A percentile compares a stretch with the other conserved stretches of the same genome.
These are phyloP conservation scores for Bombus pyrosoma DNA, from an alignment of 1,140 invertebrate genomes.

Conservation along the genomic window DNA sequence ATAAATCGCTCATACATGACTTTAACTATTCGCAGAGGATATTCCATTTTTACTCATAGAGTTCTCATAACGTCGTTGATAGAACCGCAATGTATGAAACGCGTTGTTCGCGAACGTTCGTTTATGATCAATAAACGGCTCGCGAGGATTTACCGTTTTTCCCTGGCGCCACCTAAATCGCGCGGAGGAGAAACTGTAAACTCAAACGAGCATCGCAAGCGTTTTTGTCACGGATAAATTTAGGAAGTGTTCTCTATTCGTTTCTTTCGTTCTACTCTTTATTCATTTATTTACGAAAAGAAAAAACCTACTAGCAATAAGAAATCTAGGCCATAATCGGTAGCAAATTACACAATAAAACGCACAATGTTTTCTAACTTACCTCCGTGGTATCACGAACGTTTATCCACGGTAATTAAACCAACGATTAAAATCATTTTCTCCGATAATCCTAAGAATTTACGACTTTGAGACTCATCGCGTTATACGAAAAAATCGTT, in stretches of 20 bases:
- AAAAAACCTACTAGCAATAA: not conserved
- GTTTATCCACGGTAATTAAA: slow-evolving; percentile 23
- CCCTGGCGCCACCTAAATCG: slow-evolving; percentile 12
- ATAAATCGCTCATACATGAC: too few species aligned
- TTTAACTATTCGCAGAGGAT: not conserved
- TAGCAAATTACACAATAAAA: not conserved
- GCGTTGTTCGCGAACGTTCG: not conserved
- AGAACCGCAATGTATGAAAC: not conserved
- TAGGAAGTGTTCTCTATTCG: too few species aligned
- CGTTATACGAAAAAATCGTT: not conserved
- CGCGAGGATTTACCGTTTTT: slow-evolving; percentile 15
- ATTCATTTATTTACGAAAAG: too few species aligned
- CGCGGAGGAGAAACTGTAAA: not conserved
- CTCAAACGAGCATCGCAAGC: not conserved
- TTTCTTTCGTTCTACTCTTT: too few species aligned
- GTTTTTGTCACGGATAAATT: not conserved
- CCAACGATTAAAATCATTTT: slow-evolving; percentile 3
- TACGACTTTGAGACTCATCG: not conserved
- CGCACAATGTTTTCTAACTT: not conserved
- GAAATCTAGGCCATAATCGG: not conserved
- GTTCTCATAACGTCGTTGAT: not conserved
- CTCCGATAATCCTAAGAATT: slow-evolving; percentile 4
- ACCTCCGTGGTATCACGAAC: not conserved
- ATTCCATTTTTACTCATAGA: not conserved
- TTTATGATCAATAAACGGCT: slow-evolving; percentile 16